Conservation (phyloP, 1,140 invertebrate genomes). For the Aphaenogaster ashmeadi region DNA sequence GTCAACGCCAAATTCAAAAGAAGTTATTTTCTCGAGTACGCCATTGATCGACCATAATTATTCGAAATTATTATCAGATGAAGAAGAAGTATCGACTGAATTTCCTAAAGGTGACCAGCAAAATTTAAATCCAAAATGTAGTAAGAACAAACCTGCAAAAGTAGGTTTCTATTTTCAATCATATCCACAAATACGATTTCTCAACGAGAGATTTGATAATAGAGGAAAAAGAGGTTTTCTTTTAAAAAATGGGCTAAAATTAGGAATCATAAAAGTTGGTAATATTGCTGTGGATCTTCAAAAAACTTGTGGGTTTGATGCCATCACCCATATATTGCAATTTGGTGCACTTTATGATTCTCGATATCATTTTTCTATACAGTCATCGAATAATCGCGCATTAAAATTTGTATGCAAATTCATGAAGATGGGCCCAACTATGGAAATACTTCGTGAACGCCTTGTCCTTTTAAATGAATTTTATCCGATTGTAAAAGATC, state of each 20-base stretch:
- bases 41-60: conserved; percentile 1
- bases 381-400: conserved; percentile 16
- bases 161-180: conserved; percentile 27
- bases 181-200: conserved; percentile 24
- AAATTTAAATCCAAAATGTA: conserved; percentile 17
- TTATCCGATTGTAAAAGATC: conserved; percentile 15
- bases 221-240: conserved; percentile 23
- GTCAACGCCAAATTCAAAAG: background rate
- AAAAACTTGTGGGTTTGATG: conserved; percentile 15
- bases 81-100: background rate
- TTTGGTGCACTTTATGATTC: conserved; percentile 28
- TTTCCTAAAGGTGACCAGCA: background rate
- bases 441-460: conserved; percentile 27
- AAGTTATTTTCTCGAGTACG: conserved; percentile 10
- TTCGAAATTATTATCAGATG: background rate
- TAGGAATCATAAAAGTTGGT: conserved; percentile 8
- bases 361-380: conserved; percentile 17
- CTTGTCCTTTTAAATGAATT: conserved; percentile 10
- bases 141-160: background rate
- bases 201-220: conserved; percentile 18
- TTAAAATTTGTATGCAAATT: conserved; percentile 41
- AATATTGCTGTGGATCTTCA: conserved; percentile 11
- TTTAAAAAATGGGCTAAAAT: conserved; percentile 15
- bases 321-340: conserved; percentile 12
- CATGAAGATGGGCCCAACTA: conserved; percentile 14